These are phyloP conservation scores for Psilopsiagon aurifrons DNA, from an alignment of 2,113 vertebrate genomes.

Conservation along the genomic window DNA sequence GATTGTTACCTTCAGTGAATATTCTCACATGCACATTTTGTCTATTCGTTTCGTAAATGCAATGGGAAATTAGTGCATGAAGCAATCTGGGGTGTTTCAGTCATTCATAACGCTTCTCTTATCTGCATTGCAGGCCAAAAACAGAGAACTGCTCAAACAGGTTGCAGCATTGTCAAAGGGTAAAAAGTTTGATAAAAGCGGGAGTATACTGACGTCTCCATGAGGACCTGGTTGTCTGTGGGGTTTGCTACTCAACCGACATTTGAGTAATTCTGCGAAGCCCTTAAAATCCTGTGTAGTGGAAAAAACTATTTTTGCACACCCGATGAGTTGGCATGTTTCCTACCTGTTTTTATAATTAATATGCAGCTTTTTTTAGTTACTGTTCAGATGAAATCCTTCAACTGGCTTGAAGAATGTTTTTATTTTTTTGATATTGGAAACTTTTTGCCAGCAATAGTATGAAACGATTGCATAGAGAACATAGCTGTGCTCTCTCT, in stretches of 20 bases:
- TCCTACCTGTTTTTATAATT: constrained; percentile 80
- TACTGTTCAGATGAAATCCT: constrained; percentile 75
- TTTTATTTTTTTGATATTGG: constrained; percentile 77
- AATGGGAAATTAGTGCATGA: not conserved
- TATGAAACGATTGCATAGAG: constrained; percentile 67
- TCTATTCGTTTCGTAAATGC: not conserved
- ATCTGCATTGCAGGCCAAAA: constrained; percentile 86
- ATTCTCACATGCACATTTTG: not conserved
- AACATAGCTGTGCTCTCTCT: constrained; percentile 62
- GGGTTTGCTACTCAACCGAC: constrained; percentile 62
- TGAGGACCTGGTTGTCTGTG: constrained; percentile 73
- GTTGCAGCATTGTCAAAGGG: constrained; percentile 97
- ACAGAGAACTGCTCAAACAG: constrained; percentile 97
- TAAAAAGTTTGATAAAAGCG: constrained; percentile 97
- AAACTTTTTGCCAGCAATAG: constrained; percentile 79
- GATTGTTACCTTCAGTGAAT: not conserved
- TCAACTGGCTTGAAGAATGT: constrained; percentile 84
- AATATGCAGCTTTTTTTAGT: constrained; percentile 76
- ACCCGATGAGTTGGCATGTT: constrained; percentile 73
- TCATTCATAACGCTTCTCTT: not conserved
- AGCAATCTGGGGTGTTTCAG: fast-evolving
- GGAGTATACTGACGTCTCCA: constrained; percentile 89
- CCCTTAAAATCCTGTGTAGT: constrained; percentile 77
- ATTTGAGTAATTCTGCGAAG: constrained; percentile 82
- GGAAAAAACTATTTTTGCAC: constrained; percentile 77